Evolutionary conservation across 2,888 invertebrate species (phyloP).

Genomic region (Cephalotes varians): DNA sequence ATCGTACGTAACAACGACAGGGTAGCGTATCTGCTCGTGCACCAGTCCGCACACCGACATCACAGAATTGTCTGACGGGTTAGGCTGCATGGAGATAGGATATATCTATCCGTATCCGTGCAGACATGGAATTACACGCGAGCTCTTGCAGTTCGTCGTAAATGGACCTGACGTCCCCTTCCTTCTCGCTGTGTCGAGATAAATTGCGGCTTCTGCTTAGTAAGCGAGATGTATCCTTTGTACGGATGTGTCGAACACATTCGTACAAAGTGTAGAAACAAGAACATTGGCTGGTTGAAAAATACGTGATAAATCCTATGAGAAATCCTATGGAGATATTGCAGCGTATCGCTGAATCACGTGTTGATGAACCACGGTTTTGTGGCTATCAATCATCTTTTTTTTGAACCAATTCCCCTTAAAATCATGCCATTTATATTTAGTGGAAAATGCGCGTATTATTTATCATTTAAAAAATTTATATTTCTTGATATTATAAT

Average conservation of each 20-base stretch:
- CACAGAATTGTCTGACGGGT: conserved; percentile 61
- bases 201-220: conserved; percentile 57
- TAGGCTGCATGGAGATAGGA: conserved; percentile 63
- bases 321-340: conserved; percentile 64
- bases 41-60: conserved; percentile 29
- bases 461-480: background rate
- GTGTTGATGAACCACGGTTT: conserved; percentile 54
- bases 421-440: background rate
- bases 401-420: too few relatives aligned
- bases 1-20: conserved; percentile 17
- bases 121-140: conserved; percentile 55
- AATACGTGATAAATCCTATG: conserved; percentile 68
- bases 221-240: conserved; percentile 58
- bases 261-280: conserved; percentile 65
- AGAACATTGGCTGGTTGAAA: conserved; percentile 61
- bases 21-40: background rate
- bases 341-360: too few relatives aligned
- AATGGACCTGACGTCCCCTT: conserved; percentile 46
- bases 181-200: conserved; percentile 50
- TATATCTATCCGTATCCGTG: conserved; percentile 36
- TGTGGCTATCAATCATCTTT: conserved; percentile 60
- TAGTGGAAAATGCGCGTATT: background rate
- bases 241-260: conserved; percentile 49
- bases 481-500: background rate
- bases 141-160: conserved; percentile 51